Evolutionary conservation across 1,140 invertebrate species (phyloP), one percentile per base, ranked within the genome.

Genomic region (Amyelois transitella): DNA sequence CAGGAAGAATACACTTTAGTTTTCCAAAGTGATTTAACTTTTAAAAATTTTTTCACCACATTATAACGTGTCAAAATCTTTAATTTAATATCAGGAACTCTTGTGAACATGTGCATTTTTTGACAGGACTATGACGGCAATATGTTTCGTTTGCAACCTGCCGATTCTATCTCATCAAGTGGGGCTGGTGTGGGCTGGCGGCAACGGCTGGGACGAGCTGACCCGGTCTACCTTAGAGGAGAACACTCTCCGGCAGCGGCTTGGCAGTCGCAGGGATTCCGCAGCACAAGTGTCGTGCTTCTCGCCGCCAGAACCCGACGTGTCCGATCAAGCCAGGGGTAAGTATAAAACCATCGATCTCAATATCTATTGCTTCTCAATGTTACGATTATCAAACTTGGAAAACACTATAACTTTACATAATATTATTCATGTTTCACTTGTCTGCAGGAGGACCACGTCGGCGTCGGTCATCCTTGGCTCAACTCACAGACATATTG

Each of bases 141-240:
- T 97, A 87, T 98, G 96, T 89, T 98, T 97, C 90, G 95, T 97
- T 62, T 98, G 96, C 93, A 97, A 97, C 88, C 91, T 97, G 71
- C 96, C 96, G 61, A 97, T 97, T 78, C 91, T 97, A 71, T 96
- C 94, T 58, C 96, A 97, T 89, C 96, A 97, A 91, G 96, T 97
- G 76, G 96, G 95, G 7, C 85, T 97, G 80, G 93, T 96, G 75
- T 97, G 96, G 95, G 94, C 96, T 75, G 96, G 96, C 38, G 95
- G 95, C 69, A 97, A 97, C 82, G 95, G 96, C 62, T 96, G 95
- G 94, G 96, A 97, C 91, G 96, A 97, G 82, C 90, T 96, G 60
- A 91, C 96, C 22, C 89, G 95, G 66, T 95, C 95, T 72, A 94
- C 95, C 75, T 89, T 96, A 64, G 95, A 96, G 75, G 95, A 96